Base-by-base conservation (phyloP, 2,797 vertebrate genomes). In the Oreonectes daqikongensis region DNA sequence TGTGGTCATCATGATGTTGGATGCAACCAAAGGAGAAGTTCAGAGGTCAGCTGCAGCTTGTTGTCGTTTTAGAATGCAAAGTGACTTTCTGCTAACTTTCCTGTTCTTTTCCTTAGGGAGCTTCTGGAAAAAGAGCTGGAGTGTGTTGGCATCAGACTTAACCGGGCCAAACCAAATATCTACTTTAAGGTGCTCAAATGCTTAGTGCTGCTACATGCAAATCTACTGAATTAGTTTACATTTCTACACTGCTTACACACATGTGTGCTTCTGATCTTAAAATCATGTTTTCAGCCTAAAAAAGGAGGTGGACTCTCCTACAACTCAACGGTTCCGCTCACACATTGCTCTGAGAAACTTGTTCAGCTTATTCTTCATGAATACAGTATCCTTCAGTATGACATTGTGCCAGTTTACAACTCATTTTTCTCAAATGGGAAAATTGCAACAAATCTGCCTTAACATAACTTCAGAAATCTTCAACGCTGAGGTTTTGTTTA, bases 1-100 rank as follows among this genome's bases (percentile, higher is more conserved):
- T 0, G 97, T 99, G 0, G 96, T 99, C 61, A 96, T 99, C 84
- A 99, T 99, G 98, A 99, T 99, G 98, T 87, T 99, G 91, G 98
- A 99, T 48, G 97, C 98, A 85, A 99, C 96, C 3, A 99, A 99
- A 87, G 98, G 98, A 48, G 97, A 99, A 38, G 95, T 99, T 7
- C 97, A 99, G 88, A 96, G 97, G 98, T 99, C 75, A 76, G 86
- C 79, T 38, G 12, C 44, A 20, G 6, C 46, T 38, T 48, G 4
- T 8, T 10, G 30, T 48, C 35, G 7, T 9, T 12, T 22, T n/a
- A 30, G 2, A 22, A 30, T 2, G 4, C 5, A 38, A 24, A 22
- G 22, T 40, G 3, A 46, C 8, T n/a, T 64, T 1, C 32, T 28
- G 12, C 15, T 26, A 5, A 9, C n/a, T n/a, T 74, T 2, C 0